Evolutionary conservation across 2,113 vertebrate species (phyloP).

Genomic region (Sebastes fasciatus): DNA sequence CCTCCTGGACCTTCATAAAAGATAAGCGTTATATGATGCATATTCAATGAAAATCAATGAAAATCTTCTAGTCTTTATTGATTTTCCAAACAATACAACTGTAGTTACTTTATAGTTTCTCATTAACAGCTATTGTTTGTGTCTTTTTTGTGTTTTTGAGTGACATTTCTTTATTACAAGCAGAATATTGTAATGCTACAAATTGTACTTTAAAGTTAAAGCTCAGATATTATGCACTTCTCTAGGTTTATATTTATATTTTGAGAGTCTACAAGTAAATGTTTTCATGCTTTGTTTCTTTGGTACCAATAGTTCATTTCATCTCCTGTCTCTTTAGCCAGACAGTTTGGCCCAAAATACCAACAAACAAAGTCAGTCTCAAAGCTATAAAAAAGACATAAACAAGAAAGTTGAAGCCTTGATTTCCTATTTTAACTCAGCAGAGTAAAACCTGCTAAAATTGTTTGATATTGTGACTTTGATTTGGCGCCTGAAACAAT

Average conservation of each 20-base stretch:
- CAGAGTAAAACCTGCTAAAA: not conserved
- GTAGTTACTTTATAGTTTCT: not conserved
- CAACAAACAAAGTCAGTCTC: not conserved
- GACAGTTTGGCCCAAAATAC: not conserved
- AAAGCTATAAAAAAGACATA: not conserved
- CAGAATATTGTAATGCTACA: not conserved
- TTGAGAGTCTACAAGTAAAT: not conserved
- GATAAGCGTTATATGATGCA: conserved; percentile 6
- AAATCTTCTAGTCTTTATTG: not conserved
- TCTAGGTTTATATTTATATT: not conserved
- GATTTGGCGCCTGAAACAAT: not conserved
- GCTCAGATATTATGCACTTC: not conserved
- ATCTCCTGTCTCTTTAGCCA: not conserved
- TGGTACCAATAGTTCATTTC: not conserved
- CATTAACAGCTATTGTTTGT: not conserved
- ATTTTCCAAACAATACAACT: conserved; percentile 19
- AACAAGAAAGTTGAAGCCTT: not conserved
- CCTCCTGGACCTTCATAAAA: not conserved
- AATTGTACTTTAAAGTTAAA: not conserved
- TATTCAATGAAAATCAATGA: conserved; percentile 6
- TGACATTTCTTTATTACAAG: not conserved
- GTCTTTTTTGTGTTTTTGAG: not conserved
- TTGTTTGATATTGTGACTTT: not conserved
- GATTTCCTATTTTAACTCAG: not conserved
- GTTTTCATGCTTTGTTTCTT: not conserved